A percentile compares a stretch with the other conserved stretches of the same genome.
These are phyloP conservation scores for Holacanthus passer DNA, from an alignment of 2,113 vertebrate genomes.

Conservation along the genomic window DNA sequence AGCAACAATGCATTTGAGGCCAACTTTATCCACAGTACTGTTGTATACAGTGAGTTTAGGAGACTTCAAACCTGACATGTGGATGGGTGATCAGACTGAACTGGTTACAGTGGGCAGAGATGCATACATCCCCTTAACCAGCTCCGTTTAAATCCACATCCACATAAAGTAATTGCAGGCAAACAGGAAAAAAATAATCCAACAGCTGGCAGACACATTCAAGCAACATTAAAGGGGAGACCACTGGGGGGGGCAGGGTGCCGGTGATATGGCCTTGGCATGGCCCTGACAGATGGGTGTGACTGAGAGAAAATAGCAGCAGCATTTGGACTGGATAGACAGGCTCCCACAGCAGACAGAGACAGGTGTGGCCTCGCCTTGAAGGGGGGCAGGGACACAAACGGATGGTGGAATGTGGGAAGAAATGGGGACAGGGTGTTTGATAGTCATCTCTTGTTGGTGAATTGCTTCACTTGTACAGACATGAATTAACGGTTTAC, in stretches of 20 bases:
- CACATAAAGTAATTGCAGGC: constrained; percentile 27
- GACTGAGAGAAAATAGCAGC: constrained; percentile 80
- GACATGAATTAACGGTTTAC: constrained; percentile 39
- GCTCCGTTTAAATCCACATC: constrained; percentile 6
- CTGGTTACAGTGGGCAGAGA: background rate
- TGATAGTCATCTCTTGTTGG: constrained; percentile 42
- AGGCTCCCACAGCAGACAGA: constrained; percentile 73
- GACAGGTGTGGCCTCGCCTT: constrained; percentile 82
- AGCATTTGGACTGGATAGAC: constrained; percentile 77
- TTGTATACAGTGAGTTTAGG: background rate
- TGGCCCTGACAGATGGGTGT: constrained; percentile 76
- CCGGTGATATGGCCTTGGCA: constrained; percentile 62
- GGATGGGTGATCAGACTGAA: background rate
- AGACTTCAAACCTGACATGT: background rate
- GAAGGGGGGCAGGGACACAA: constrained; percentile 53
- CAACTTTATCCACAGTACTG: background rate
- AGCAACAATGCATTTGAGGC: background rate
- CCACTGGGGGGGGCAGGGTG: constrained; percentile 52
- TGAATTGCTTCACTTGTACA: constrained; percentile 33
- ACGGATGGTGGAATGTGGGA: constrained; percentile 65
- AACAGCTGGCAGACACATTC: constrained; percentile 66
- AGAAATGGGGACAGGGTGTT: constrained; percentile 40
- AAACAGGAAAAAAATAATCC: constrained; percentile 43
- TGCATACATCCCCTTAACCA: constrained; percentile 10
- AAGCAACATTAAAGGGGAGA: constrained; percentile 58